phyloP scores from a whole-genome alignment of 2,888 invertebrate species.

The Drosophila mettleri region DNA sequence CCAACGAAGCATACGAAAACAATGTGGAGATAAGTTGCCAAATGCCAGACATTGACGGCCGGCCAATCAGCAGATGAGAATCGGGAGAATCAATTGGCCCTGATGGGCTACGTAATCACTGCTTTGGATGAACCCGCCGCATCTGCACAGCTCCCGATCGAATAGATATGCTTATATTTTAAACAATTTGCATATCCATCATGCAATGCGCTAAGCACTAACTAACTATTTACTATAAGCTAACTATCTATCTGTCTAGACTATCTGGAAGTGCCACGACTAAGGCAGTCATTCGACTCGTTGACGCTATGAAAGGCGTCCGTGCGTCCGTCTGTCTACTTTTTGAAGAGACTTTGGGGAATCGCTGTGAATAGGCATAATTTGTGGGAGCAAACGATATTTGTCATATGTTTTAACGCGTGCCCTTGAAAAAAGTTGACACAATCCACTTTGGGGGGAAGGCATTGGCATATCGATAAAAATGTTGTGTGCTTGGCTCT shows the following conservation, averaged over 20 bases:
- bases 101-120: conserved; percentile 18
- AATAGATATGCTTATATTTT: background rate
- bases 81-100: conserved; percentile 19
- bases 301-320: too few relatives aligned
- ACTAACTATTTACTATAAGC: background rate
- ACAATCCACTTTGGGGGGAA: too few relatives aligned
- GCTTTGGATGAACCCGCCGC: background rate
- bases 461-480: too few relatives aligned
- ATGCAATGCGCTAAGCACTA: background rate
- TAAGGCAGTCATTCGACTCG: background rate
- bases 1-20: conserved; percentile 51
- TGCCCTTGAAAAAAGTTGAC: too few relatives aligned
- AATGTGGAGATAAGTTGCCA: conserved; percentile 46
- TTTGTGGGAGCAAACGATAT: too few relatives aligned
- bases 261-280: background rate
- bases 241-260: too few relatives aligned
- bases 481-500: too few relatives aligned
- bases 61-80: conserved; percentile 10
- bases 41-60: conserved; percentile 20
- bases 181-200: conserved; percentile 1
- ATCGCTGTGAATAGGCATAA: too few relatives aligned
- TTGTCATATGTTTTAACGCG: too few relatives aligned
- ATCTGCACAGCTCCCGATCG: background rate
- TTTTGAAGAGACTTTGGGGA: too few relatives aligned
- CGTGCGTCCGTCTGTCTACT: too few relatives aligned